A percentile compares a stretch with the other conserved stretches of the same genome.
Evolutionary conservation across 92 coral and sea anemone species (phyloP).

Genomic region (Heliopora coerulea): DNA sequence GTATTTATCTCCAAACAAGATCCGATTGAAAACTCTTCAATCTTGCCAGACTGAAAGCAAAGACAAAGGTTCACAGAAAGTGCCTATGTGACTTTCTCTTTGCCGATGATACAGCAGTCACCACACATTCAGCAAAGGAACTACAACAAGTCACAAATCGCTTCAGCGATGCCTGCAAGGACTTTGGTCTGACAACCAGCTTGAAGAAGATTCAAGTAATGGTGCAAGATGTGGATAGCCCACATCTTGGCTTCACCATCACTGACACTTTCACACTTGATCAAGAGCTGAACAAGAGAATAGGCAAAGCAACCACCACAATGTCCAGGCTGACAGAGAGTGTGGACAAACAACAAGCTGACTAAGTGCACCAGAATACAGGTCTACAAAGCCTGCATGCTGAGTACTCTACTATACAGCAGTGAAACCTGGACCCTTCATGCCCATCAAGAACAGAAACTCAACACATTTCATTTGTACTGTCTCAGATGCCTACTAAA

Average conservation of each 20-base stretch:
- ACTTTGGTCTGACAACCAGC: too few species aligned
- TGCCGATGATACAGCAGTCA: too few species aligned
- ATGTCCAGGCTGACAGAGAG: conserved; percentile 37
- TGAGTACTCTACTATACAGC: conserved; percentile 41
- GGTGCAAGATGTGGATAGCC: too few species aligned
- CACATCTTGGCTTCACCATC: conserved; percentile 50
- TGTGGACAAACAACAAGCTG: conserved; percentile 45
- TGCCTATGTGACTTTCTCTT: too few species aligned
- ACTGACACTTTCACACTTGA: conserved; percentile 43
- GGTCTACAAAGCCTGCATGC: conserved; percentile 38
- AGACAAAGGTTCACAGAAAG: too few species aligned
- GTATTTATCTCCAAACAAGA: too few species aligned
- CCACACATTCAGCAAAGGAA: too few species aligned
- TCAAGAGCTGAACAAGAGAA: conserved; percentile 38
- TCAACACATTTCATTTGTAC: conserved; percentile 40
- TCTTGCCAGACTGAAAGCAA: too few species aligned
- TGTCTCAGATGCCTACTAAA: conserved; percentile 37
- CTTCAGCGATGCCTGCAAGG: too few species aligned
- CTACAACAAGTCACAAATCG: too few species aligned
- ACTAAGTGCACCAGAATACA: conserved; percentile 6
- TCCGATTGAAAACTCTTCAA: too few species aligned
- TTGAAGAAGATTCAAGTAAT: too few species aligned
- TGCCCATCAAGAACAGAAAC: conserved; percentile 44
- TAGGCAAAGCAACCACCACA: conserved; percentile 31
- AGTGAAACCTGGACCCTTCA: conserved; percentile 34